phyloP scores from a whole-genome alignment of 2,113 vertebrate species.

The Oxyruncus cristatus region DNA sequence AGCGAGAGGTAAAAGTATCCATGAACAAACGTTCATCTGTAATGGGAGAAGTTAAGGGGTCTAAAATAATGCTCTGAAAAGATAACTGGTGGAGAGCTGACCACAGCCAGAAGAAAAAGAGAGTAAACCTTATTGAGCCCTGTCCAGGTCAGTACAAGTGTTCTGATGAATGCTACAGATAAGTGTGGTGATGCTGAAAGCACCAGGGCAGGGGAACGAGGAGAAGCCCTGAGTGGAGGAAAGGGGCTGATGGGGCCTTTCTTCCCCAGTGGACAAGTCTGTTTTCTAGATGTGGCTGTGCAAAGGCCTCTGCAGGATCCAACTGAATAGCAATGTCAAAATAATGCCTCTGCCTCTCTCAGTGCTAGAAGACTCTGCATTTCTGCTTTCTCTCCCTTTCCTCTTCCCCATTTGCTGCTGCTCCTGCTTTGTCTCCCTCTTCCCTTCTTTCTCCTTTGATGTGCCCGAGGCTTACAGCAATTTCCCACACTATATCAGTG shows the following conservation, averaged over 20 bases:
- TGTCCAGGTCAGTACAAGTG: slow-evolving; percentile 1
- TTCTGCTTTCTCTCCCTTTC: slow-evolving; percentile 21
- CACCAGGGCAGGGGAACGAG: not conserved
- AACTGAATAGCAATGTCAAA: not conserved
- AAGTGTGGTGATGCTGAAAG: not conserved
- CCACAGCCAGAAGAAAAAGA: not conserved
- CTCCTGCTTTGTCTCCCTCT: slow-evolving; percentile 38
- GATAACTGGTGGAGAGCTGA: not conserved
- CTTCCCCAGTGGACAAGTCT: not conserved
- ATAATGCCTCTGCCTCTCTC: not conserved
- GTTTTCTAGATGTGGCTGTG: not conserved
- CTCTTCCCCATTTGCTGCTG: slow-evolving; percentile 41
- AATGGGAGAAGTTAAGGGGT: not conserved
- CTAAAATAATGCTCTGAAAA: not conserved
- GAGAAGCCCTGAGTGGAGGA: slow-evolving; percentile 18
- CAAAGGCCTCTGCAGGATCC: slow-evolving; percentile 25
- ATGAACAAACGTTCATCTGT: not conserved
- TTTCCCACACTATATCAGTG: slow-evolving; percentile 49
- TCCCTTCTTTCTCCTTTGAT: slow-evolving; percentile 52
- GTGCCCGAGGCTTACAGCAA: slow-evolving; percentile 33
- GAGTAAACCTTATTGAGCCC: not conserved
- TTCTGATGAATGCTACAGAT: not conserved
- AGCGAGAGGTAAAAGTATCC: not conserved
- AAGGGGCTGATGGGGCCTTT: not conserved
- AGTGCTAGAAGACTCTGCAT: slow-evolving; percentile 29